phyloP scores from a whole-genome alignment of 2,113 vertebrate genomes.

The Pteruthius melanotis region DNA sequence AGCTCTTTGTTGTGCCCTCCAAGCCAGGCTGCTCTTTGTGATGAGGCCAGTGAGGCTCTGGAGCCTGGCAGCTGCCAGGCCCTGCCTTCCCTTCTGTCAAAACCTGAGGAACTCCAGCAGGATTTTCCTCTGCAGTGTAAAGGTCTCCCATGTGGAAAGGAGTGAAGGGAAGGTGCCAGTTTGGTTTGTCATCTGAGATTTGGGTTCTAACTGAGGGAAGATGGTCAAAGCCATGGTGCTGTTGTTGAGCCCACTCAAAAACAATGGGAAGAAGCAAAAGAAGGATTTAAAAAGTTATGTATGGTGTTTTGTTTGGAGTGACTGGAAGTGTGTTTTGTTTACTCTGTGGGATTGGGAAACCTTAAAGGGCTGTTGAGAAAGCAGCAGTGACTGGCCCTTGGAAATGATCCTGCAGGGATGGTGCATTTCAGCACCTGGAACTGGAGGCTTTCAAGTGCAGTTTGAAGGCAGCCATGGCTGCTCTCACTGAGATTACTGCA shows the following conservation, averaged over 20 bases:
- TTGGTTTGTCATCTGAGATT: not conserved
- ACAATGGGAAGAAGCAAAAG: not conserved
- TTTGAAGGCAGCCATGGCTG: not conserved
- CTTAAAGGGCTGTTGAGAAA: not conserved
- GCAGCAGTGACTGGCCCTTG: not conserved
- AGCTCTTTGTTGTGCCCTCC: not conserved
- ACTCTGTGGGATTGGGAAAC: not conserved
- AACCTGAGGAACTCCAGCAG: not conserved
- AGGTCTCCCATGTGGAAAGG: not conserved
- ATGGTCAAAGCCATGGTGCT: not conserved
- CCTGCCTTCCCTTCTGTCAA: not conserved
- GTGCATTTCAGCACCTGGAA: not conserved
- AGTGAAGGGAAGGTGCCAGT: not conserved
- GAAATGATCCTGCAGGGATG: not conserved
- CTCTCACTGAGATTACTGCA: not conserved
- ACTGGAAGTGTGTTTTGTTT: not conserved
- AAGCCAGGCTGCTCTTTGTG: not conserved
- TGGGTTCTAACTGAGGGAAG: not conserved
- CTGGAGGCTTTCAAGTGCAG: not conserved
- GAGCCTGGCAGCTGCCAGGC: not conserved
- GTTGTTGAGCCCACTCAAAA: not conserved
- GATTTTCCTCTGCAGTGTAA: not conserved
- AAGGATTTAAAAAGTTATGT: not conserved
- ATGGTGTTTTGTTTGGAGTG: not conserved
- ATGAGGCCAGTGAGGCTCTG: not conserved